These are phyloP conservation scores for Blastobasis lacticolella DNA, from an alignment of 2,888 invertebrate genomes.

Conservation along the genomic window DNA sequence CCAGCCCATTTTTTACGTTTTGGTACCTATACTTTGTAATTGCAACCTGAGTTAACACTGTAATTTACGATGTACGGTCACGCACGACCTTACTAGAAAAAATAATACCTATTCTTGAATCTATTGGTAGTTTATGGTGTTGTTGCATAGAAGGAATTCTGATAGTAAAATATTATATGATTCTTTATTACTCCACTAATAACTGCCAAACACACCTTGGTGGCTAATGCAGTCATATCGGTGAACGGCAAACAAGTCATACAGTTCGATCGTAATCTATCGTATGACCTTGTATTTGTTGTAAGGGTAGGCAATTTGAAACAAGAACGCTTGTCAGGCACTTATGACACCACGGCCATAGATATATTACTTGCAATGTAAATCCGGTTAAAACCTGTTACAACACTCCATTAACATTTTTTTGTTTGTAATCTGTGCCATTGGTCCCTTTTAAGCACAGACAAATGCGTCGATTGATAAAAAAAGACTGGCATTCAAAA, in stretches of 20 bases:
- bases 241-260: constrained; percentile 19
- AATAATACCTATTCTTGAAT: neutral
- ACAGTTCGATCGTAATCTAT: constrained; percentile 19
- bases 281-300: constrained; percentile 24
- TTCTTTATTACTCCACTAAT: constrained; percentile 8
- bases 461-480: neutral
- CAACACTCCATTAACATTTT: constrained; percentile 13
- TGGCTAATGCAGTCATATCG: neutral
- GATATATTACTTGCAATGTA: constrained; percentile 5
- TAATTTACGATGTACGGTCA: neutral
- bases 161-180: no score
- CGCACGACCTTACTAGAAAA: neutral
- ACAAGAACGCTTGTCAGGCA: constrained; percentile 15
- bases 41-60: no score
- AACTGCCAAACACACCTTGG: no score
- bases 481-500: constrained; percentile 12
- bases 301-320: constrained; percentile 25
- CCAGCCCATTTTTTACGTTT: no score
- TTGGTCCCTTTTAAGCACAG: neutral
- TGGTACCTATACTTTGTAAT: no score
- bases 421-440: neutral
- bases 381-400: constrained; percentile 13
- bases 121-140: neutral
- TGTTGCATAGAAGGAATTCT: neutral
- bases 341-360: no score